phyloP scores from a whole-genome alignment of 2,888 invertebrate species.

The Bombyx huttoni region DNA sequence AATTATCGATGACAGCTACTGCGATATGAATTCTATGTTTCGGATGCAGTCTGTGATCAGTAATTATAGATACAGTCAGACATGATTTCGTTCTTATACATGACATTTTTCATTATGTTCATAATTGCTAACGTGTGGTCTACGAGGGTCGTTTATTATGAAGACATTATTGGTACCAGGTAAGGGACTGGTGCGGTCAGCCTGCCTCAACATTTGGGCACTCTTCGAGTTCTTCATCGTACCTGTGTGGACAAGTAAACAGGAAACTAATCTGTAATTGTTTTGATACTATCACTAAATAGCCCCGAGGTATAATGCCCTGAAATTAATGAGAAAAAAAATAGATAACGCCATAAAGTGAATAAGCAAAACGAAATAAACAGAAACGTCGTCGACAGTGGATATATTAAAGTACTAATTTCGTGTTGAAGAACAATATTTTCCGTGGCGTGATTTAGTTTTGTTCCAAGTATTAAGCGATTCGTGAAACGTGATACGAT shows the following conservation, averaged over 20 bases:
- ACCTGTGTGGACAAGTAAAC: slow-evolving; percentile 71
- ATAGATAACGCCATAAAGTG: slow-evolving; percentile 12
- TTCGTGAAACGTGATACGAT: slow-evolving; percentile 20
- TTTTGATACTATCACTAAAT: slow-evolving; percentile 26
- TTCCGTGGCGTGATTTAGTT: slow-evolving; percentile 19
- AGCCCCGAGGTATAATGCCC: slow-evolving; percentile 21
- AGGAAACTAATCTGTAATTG: slow-evolving; percentile 47
- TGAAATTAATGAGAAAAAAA: slow-evolving; percentile 20
- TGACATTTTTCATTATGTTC: slow-evolving; percentile 23
- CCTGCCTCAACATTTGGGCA: slow-evolving; percentile 76
- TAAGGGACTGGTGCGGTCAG: slow-evolving; percentile 75
- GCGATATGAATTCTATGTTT: slow-evolving; percentile 19
- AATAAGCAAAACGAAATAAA: slow-evolving; percentile 31
- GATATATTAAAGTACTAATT: slow-evolving; percentile 13
- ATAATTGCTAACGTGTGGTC: slow-evolving; percentile 45
- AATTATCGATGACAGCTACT: slow-evolving; percentile 13
- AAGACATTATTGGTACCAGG: slow-evolving; percentile 65
- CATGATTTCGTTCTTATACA: slow-evolving; percentile 18
- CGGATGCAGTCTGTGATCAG: slow-evolving; percentile 45
- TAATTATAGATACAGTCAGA: slow-evolving; percentile 28
- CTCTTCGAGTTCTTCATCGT: slow-evolving; percentile 78
- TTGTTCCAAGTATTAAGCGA: slow-evolving; percentile 14
- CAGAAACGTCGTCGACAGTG: slow-evolving; percentile 14
- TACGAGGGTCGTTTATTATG: slow-evolving; percentile 56
- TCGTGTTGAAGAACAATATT: slow-evolving; percentile 22